A percentile compares a stretch with the other conserved stretches of the same genome.
These are phyloP conservation scores for Rhadinocentrus ornatus DNA, from an alignment of 2,797 vertebrate species.

Conservation along the genomic window DNA sequence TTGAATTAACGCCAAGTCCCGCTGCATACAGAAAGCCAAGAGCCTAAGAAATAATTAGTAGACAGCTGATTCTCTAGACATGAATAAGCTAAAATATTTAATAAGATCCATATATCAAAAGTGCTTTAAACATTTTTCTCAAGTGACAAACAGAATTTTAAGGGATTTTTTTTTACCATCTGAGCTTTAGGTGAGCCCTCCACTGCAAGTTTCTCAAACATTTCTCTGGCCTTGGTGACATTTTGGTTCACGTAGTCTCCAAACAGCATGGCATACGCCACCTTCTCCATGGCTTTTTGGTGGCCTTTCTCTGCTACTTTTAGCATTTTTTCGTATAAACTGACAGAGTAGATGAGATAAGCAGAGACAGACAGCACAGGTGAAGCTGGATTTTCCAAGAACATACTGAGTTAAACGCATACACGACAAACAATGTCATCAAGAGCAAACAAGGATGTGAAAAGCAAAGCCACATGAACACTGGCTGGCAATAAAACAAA, in stretches of 20 bases:
- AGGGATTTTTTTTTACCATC: constrained; percentile 80
- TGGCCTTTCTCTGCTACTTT: constrained; percentile 92
- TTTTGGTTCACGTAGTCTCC: constrained; percentile 94
- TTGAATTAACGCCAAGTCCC: constrained; percentile 96
- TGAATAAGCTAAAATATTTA: background rate
- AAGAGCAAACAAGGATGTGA: constrained; percentile 50
- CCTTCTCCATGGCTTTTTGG: constrained; percentile 94
- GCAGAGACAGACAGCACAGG: background rate
- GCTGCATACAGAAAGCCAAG: constrained; percentile 97
- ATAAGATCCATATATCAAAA: background rate
- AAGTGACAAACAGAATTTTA: background rate
- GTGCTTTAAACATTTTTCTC: background rate
- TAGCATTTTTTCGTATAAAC: constrained; percentile 90
- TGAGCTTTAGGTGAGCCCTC: constrained; percentile 97
- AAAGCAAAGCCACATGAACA: background rate
- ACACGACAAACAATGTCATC: constrained; percentile 21
- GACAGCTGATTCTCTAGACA: background rate
- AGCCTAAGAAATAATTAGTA: constrained; percentile 80
- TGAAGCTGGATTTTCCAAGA: background rate
- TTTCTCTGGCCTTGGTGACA: constrained; percentile 87
- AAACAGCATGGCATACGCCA: constrained; percentile 93
- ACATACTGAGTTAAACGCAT: constrained; percentile 8
- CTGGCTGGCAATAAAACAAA: background rate
- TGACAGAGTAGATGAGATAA: constrained; percentile 58
- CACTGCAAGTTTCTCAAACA: constrained; percentile 92